Conservation (phyloP, 2,888 invertebrate species). For the Tupiocoris notatus region DNA sequence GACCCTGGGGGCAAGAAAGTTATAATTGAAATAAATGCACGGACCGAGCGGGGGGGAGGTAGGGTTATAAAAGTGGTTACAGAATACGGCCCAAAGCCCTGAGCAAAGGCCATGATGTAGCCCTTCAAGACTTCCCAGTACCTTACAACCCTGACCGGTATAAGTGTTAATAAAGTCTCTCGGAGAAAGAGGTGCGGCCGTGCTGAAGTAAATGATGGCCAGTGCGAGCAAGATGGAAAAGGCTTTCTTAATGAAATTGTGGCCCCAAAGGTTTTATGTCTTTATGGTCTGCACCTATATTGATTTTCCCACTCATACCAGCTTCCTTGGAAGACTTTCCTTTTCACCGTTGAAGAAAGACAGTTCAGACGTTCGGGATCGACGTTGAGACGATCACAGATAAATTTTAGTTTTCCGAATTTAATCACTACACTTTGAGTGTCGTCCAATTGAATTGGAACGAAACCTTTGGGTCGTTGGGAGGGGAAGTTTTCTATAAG, state of each 20-base stretch:
- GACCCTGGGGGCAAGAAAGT: not conserved
- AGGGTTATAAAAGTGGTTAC: not conserved
- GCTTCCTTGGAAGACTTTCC: not conserved
- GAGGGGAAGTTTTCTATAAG: too few relatives aligned
- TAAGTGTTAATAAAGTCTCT: constrained; percentile 32
- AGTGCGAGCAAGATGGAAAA: not conserved
- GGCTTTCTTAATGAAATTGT: constrained; percentile 38
- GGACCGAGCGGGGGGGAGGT: not conserved
- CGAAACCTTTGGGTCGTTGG: too few relatives aligned
- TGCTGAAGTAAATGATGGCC: not conserved
- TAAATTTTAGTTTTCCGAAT: not conserved
- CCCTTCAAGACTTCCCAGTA: not conserved
- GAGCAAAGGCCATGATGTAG: not conserved
- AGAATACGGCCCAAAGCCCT: not conserved
- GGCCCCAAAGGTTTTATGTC: constrained; percentile 39
- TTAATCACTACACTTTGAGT: too few relatives aligned
- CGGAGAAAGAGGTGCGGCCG: not conserved
- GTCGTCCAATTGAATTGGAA: too few relatives aligned
- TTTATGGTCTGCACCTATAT: constrained; percentile 38
- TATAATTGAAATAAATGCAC: not conserved
- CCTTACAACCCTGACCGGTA: constrained; percentile 10
- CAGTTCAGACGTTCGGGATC: not conserved
- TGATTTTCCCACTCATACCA: constrained; percentile 9
- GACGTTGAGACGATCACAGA: not conserved
- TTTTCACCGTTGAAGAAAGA: not conserved